These are phyloP conservation scores for Papilio demoleus DNA, from an alignment of 2,888 invertebrate genomes.

Conservation along the genomic window DNA sequence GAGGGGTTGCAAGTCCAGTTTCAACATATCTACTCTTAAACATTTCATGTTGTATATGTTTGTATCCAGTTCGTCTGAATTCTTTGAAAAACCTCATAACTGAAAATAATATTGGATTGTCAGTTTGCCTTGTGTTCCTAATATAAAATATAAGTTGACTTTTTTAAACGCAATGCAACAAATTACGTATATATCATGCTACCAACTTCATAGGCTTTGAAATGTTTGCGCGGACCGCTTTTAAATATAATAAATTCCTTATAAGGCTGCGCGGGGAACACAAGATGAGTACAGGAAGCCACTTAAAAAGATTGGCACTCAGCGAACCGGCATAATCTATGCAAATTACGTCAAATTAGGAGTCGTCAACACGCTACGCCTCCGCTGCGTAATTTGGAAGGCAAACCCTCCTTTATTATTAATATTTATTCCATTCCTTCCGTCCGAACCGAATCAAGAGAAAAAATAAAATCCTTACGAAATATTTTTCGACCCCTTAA, in stretches of 20 bases:
- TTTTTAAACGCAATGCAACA: neutral
- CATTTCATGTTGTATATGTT: too few relatives aligned
- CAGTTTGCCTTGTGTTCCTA: too few relatives aligned
- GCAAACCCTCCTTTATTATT: conserved; percentile 83
- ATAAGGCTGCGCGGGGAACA: conserved; percentile 72
- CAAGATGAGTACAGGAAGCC: conserved; percentile 80
- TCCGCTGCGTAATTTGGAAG: conserved; percentile 75
- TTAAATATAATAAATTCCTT: conserved; percentile 76
- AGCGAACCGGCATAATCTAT: conserved; percentile 83
- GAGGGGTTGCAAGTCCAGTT: conserved; percentile 65
- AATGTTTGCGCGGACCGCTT: conserved; percentile 47
- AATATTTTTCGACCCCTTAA: conserved; percentile 68
- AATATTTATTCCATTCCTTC: conserved; percentile 80
- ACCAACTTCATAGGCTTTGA: conserved; percentile 10
- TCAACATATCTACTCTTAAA: conserved; percentile 22
- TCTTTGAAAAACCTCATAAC: too few relatives aligned
- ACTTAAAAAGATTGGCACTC: conserved; percentile 84
- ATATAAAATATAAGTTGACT: too few relatives aligned
- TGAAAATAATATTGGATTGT: too few relatives aligned
- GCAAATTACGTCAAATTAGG: conserved; percentile 83
- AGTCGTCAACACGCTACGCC: conserved; percentile 79
- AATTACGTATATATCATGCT: neutral
- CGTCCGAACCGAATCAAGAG: conserved; percentile 64
- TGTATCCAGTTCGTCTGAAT: too few relatives aligned
- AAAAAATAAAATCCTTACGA: conserved; percentile 66